A percentile compares a stretch with the other conserved stretches of the same genome.
phyloP scores from a whole-genome alignment of 2,113 vertebrate species.

The Apus apus region DNA sequence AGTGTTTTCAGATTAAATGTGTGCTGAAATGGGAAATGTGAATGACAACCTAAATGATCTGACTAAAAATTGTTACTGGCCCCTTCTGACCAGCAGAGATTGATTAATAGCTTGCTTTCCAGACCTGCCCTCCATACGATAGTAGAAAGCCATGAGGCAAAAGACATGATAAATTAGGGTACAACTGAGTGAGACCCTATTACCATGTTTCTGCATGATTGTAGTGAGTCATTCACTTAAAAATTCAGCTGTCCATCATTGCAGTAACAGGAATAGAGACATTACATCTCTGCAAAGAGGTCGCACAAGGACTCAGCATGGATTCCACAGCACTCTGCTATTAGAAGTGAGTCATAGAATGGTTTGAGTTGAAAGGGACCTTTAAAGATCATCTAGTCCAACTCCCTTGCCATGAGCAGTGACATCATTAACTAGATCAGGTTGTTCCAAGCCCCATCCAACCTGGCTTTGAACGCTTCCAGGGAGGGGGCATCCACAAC shows the following conservation, averaged over 20 bases:
- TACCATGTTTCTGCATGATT: constrained; percentile 31
- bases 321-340: not conserved
- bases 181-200: constrained; percentile 41
- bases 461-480: rapidly evolving
- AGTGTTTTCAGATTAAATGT: not conserved
- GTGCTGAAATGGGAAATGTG: constrained; percentile 22
- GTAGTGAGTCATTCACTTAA: constrained; percentile 61
- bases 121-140: constrained; percentile 6
- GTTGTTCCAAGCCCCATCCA: not conserved
- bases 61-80: constrained; percentile 44
- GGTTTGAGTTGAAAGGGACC: not conserved
- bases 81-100: constrained; percentile 14
- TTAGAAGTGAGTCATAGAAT: not conserved
- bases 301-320: not conserved
- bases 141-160: not conserved
- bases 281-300: not conserved
- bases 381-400: not conserved
- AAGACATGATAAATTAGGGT: constrained; percentile 56
- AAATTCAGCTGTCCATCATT: constrained; percentile 44
- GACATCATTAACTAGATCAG: not conserved
- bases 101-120: constrained; percentile 63
- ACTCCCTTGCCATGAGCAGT: not conserved
- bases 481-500: not conserved
- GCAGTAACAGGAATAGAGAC: constrained; percentile 12
- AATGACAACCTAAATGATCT: constrained; percentile 29